Base-by-base conservation (phyloP, 2,888 invertebrate species). In the Caenorhabditis drosophilae region DNA sequence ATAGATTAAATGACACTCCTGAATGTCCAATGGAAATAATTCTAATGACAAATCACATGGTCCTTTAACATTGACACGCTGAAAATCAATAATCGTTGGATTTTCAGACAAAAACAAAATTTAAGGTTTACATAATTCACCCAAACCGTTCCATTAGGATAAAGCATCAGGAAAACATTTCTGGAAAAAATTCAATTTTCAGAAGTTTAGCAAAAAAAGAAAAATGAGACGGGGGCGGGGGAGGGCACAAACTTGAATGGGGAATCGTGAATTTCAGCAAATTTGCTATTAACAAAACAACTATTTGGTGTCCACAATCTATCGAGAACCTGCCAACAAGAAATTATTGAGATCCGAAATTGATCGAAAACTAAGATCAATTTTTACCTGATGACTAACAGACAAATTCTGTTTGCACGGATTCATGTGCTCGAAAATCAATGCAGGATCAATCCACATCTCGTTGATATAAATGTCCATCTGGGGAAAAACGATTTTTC, bases 391-490 rank as follows among this genome's bases (percentile, higher is more conserved):
- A 69, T 81, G 79, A 54, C 73, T 78, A 23, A 83, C 63, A 15
- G 83, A 78, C 31, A 83, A 66, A 58, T 83, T 83, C 44, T 79
- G 73, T 62, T 83, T 83, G 66, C 83, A 83, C 2, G 83, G 83
- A 44, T 75, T 72, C n/a, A 81, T 56, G 45, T 76, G 77, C 42
- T 80, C 80, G 53, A 80, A 83, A 40, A 69, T 72, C 16, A 81
- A 67, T 16, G 76, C 72, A 27, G 80, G 78, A 60, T 81, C 80
- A 48, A 80, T 42, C 81, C 82, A 80, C 71, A 77, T 75, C 56
- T 84, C 82, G 66, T 82, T 84, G 47, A 84, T 84, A 76, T 84
- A 84, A 46, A 83, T 82, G 70, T 83, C 83, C 78, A 82, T 78
- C 77, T 79, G 45, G n/a, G 26, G 15, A 27, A 4, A 23, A 35